Evolutionary conservation across 2,888 invertebrate species (phyloP).

Genomic region (Hedychridium roseum): DNA sequence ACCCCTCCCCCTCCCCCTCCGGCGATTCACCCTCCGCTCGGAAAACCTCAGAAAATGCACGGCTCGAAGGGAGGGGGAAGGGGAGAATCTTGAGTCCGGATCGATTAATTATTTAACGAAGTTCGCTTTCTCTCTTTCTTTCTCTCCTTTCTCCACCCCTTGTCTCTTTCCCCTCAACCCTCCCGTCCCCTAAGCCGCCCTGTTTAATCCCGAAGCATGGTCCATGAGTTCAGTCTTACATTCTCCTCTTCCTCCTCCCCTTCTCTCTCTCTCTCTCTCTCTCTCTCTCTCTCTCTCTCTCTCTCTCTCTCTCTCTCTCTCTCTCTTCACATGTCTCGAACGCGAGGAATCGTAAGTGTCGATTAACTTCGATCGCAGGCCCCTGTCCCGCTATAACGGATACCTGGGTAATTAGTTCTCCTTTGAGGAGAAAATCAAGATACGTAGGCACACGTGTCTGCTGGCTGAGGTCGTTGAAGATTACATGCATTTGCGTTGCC

Average conservation of each 20-base stretch:
- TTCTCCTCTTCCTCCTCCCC: neutral
- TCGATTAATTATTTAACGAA: slow-evolving; percentile 47
- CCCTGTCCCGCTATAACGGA: slow-evolving; percentile 14
- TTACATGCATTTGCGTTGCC: neutral
- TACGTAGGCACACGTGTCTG: too few relatives aligned
- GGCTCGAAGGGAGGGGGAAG: neutral
- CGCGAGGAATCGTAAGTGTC: too few relatives aligned
- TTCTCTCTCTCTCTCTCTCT: slow-evolving; percentile 2
- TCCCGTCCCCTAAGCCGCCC: slow-evolving; percentile 14
- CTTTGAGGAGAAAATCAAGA: slow-evolving; percentile 36
- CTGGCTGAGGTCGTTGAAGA: neutral
- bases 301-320: slow-evolving; percentile 20
- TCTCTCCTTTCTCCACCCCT: slow-evolving; percentile 1
- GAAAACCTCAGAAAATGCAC: neutral
- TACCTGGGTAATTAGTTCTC: slow-evolving; percentile 38
- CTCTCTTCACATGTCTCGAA: too few relatives aligned
- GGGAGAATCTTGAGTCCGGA: slow-evolving; percentile 11
- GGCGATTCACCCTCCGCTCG: too few relatives aligned
- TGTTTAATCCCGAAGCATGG: slow-evolving; percentile 40
- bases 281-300: slow-evolving; percentile 5
- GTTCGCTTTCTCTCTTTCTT: slow-evolving; percentile 15
- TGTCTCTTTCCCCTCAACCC: neutral
- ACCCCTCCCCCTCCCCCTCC: neutral
- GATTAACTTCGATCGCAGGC: too few relatives aligned
- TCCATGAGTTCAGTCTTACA: slow-evolving; percentile 28